A percentile compares a stretch with the other conserved stretches of the same genome.
Evolutionary conservation across 2,113 vertebrate species (phyloP).

Genomic region (Hystrix brachyura): DNA sequence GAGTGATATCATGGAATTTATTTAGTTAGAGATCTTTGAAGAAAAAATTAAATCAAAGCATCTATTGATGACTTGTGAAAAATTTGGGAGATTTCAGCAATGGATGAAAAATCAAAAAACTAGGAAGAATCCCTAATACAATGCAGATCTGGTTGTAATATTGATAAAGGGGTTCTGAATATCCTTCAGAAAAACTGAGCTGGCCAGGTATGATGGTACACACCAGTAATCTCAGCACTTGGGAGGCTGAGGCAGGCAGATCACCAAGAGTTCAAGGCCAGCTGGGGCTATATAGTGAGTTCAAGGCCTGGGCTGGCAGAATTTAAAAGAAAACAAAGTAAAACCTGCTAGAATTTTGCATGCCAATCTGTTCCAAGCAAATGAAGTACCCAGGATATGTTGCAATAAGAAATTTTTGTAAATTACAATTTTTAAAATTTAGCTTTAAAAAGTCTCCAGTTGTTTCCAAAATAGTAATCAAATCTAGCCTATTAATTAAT

Average conservation of each 20-base stretch:
- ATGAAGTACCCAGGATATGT: background rate
- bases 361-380: background rate
- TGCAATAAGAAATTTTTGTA: background rate
- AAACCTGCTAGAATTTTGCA: background rate
- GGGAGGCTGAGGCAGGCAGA: too few relatives aligned
- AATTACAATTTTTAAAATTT: background rate
- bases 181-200: background rate
- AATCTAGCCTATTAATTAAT: background rate
- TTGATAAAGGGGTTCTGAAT: background rate
- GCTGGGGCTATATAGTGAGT: too few relatives aligned
- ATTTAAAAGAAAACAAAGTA: background rate
- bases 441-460: background rate
- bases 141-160: background rate
- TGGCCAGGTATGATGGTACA: too few relatives aligned
- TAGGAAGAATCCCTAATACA: background rate
- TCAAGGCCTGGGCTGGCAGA: background rate
- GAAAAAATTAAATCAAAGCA: background rate
- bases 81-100: background rate
- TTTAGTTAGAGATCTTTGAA: background rate
- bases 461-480: background rate
- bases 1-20: background rate
- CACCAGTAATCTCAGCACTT: too few relatives aligned
- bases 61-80: background rate
- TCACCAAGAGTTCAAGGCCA: too few relatives aligned
- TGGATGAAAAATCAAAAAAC: background rate